Evolutionary conservation across 2,113 vertebrate genomes (phyloP).

Genomic region (Pomatorhinus ruficollis): DNA sequence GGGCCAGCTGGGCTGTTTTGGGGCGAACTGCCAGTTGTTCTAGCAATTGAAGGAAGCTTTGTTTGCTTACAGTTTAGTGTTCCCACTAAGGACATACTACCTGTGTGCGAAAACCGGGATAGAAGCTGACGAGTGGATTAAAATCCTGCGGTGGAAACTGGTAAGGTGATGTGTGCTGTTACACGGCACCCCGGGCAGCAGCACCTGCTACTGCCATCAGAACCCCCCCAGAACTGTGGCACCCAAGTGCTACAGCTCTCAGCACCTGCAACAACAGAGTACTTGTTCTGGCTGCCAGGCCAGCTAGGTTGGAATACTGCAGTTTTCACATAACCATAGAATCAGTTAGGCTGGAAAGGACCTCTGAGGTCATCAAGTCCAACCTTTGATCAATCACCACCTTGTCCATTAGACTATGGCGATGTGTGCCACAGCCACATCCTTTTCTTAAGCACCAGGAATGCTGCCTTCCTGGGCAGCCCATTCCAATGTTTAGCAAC

Average conservation of each 20-base stretch:
- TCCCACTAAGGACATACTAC: conserved; percentile 93
- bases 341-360: neutral
- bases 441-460: neutral
- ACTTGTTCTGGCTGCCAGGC: neutral
- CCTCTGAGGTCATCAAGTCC: neutral
- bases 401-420: neutral
- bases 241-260: neutral
- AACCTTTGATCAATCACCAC: neutral
- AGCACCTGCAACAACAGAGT: neutral
- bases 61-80: conserved; percentile 84
- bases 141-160: conserved; percentile 93
- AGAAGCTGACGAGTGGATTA: conserved; percentile 98
- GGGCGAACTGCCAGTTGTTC: neutral
- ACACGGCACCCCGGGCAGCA: neutral
- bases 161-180: conserved; percentile 71
- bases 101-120: conserved; percentile 91
- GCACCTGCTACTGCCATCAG: neutral
- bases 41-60: neutral
- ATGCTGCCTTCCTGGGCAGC: neutral
- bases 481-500: neutral
- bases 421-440: neutral
- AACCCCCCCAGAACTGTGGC: accelerated
- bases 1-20: neutral
- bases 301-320: accelerated
- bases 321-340: neutral